These are phyloP conservation scores for Gonioctena quinquepunctata DNA, from an alignment of 1,140 invertebrate species.

Conservation along the genomic window DNA sequence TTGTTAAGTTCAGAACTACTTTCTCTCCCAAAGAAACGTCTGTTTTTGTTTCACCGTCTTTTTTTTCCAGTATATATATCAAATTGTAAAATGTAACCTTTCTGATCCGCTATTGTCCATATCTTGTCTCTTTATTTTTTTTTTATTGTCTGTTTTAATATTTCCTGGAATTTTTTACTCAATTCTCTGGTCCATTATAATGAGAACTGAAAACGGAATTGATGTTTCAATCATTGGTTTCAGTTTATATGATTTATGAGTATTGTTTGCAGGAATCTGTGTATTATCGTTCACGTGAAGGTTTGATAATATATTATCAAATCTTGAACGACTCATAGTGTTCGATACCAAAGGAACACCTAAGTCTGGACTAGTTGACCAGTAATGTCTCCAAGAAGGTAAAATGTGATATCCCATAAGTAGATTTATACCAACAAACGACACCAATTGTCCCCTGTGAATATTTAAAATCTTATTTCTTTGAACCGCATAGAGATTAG, in stretches of 20 bases:
- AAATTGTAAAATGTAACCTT: neutral
- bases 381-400: neutral
- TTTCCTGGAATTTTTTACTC: too few relatives aligned
- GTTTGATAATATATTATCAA: neutral
- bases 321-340: neutral
- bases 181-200: too few relatives aligned
- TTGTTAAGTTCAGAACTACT: neutral
- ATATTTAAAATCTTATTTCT: neutral
- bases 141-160: too few relatives aligned
- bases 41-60: too few relatives aligned
- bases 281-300: neutral
- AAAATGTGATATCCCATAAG: too few relatives aligned
- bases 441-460: neutral
- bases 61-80: neutral
- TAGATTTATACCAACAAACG: neutral
- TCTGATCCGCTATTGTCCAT: neutral
- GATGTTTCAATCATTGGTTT: neutral
- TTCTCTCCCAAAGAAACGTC: neutral
- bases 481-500: neutral
- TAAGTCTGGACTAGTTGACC: neutral
- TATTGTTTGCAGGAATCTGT: neutral
- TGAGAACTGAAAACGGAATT: too few relatives aligned
- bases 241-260: neutral
- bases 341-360: neutral
- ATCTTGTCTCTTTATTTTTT: neutral